These are phyloP conservation scores for Tetragonula carbonaria DNA, from an alignment of 2,888 invertebrate species.

Conservation along the genomic window DNA sequence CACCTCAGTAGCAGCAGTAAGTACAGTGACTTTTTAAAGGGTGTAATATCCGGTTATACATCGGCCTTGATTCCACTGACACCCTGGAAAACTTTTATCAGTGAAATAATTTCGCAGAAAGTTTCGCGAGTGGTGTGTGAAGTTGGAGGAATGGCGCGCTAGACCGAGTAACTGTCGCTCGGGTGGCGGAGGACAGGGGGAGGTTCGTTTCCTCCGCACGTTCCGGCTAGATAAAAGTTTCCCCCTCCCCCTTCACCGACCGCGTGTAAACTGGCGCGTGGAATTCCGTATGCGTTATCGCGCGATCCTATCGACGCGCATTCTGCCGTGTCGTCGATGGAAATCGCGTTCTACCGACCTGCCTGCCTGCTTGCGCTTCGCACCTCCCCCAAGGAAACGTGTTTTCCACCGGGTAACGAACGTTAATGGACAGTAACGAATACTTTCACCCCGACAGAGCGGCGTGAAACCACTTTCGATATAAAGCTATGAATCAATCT, in stretches of 20 bases:
- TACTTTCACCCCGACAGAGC: conserved; percentile 54
- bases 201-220: conserved; percentile 58
- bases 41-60: conserved; percentile 70
- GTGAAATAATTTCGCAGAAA: conserved; percentile 70
- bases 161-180: conserved; percentile 49
- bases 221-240: conserved; percentile 59
- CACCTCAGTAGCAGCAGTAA: conserved; percentile 40
- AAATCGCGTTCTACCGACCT: conserved; percentile 33
- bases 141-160: conserved; percentile 54
- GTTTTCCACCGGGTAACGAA: conserved; percentile 51
- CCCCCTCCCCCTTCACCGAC: conserved; percentile 1
- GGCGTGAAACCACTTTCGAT: conserved; percentile 45
- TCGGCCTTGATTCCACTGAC: conserved; percentile 65
- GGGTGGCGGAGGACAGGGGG: conserved; percentile 33
- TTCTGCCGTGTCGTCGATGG: conserved; percentile 52
- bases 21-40: conserved; percentile 53
- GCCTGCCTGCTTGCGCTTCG: conserved; percentile 16
- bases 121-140: conserved; percentile 48
- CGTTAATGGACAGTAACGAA: conserved; percentile 65
- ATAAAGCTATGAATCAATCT: conserved; percentile 61
- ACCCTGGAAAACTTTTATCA: conserved; percentile 69
- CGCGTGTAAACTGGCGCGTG: conserved; percentile 58
- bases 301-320: conserved; percentile 51
- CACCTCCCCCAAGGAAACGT: conserved; percentile 30
- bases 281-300: conserved; percentile 61